Conservation (phyloP, 2,113 vertebrate genomes). For the Ptilorrhoa leucosticta region DNA sequence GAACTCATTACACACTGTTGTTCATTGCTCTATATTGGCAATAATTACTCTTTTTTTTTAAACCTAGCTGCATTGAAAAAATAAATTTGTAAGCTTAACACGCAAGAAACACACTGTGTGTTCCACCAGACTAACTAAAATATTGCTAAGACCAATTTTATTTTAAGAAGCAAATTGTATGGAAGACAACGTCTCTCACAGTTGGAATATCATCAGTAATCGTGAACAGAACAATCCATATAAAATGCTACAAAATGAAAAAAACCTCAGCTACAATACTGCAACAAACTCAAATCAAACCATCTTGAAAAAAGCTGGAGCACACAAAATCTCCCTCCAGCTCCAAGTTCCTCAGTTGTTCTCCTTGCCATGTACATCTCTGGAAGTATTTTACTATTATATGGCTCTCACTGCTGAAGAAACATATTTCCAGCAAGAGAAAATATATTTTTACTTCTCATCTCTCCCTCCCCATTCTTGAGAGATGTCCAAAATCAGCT, state of each 20-base stretch:
- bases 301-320: not conserved
- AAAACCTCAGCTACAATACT: not conserved
- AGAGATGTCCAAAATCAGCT: not conserved
- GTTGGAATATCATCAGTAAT: not conserved
- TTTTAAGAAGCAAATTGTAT: not conserved
- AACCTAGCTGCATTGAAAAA: not conserved
- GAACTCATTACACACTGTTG: not conserved
- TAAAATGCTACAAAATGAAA: not conserved
- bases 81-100: not conserved
- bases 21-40: not conserved
- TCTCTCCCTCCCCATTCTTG: not conserved
- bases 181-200: not conserved
- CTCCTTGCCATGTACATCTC: not conserved
- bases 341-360: not conserved
- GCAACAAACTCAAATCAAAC: not conserved
- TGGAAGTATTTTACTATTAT: not conserved
- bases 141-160: not conserved
- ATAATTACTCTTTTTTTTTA: not conserved
- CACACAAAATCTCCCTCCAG: not conserved
- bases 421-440: not conserved
- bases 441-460: not conserved
- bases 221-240: not conserved
- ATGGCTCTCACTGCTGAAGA: not conserved
- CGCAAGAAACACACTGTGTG: not conserved
- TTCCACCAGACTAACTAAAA: not conserved